Percentiles rank a stretch among this genome's conserved stretches.
phyloP scores from a whole-genome alignment of 1,140 invertebrate genomes.

The Wasmannia auropunctata region DNA sequence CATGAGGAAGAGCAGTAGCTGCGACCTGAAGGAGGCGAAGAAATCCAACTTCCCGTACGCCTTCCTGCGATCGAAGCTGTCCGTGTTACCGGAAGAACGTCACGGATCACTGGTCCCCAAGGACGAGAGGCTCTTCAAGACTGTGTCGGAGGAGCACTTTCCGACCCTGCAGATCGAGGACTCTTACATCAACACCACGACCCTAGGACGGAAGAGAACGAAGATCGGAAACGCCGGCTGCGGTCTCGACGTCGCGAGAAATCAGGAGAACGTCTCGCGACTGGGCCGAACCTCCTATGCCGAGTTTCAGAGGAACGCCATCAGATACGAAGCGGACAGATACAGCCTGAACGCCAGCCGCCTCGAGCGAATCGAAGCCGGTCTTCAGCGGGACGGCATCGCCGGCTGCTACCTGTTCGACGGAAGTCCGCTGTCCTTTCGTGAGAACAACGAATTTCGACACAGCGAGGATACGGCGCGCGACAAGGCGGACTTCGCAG shows the following conservation, averaged over 20 bases:
- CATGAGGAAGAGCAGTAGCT: constrained; percentile 81
- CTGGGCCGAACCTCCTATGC: constrained; percentile 77
- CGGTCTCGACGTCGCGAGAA: constrained; percentile 42
- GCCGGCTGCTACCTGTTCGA: constrained; percentile 62
- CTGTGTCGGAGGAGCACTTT: constrained; percentile 84
- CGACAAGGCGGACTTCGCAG: constrained; percentile 58
- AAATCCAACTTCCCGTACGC: constrained; percentile 92
- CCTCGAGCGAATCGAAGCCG: constrained; percentile 79
- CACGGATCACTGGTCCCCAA: constrained; percentile 77
- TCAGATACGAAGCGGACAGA: constrained; percentile 77
- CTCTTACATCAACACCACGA: constrained; percentile 80
- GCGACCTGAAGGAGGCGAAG: constrained; percentile 84
- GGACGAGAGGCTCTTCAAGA: constrained; percentile 82
- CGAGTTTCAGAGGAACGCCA: constrained; percentile 70
- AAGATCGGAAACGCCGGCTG: constrained; percentile 62
- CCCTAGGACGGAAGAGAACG: constrained; percentile 79
- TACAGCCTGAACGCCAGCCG: constrained; percentile 77
- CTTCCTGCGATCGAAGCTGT: constrained; percentile 90
- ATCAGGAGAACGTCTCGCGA: constrained; percentile 68
- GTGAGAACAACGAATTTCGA: neutral
- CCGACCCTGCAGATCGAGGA: constrained; percentile 81
- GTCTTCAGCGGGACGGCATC: constrained; percentile 68
- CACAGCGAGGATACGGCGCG: constrained; percentile 33
- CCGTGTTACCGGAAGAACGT: constrained; percentile 91
- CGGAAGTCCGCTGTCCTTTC: constrained; percentile 68